Percentiles rank a stretch among this genome's conserved stretches.
Evolutionary conservation across 2,797 vertebrate species (phyloP).

Genomic region (Chanos chanos): DNA sequence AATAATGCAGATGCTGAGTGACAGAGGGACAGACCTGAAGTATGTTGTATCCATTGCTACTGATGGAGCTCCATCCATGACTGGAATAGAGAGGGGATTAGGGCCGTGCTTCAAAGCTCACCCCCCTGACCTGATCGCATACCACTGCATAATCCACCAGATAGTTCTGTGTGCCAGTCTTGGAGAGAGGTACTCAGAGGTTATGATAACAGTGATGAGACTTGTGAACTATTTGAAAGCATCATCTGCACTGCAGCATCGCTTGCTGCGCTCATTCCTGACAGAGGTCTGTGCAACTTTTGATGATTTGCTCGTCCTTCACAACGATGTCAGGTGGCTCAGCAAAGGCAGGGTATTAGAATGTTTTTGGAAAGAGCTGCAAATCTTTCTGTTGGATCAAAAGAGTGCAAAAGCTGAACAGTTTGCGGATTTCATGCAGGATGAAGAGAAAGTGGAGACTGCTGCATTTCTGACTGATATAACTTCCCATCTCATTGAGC

Average conservation of each 20-base stretch:
- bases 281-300: slow-evolving; percentile 7
- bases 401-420: too few relatives aligned
- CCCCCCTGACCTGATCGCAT: not conserved
- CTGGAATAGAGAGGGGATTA: slow-evolving; percentile 10
- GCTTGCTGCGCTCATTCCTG: not conserved
- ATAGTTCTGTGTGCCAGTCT: slow-evolving; percentile 15
- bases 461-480: too few relatives aligned
- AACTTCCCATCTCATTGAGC: too few relatives aligned
- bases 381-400: too few relatives aligned
- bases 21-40: slow-evolving; percentile 12
- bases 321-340: slow-evolving; percentile 11
- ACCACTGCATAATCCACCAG: slow-evolving; percentile 23
- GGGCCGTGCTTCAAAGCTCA: slow-evolving; percentile 6
- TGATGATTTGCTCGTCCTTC: slow-evolving; percentile 15
- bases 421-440: too few relatives aligned
- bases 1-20: slow-evolving; percentile 1
- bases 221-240: slow-evolving; percentile 15
- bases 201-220: slow-evolving; percentile 15
- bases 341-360: not conserved
- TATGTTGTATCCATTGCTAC: slow-evolving; percentile 7
- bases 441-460: too few relatives aligned
- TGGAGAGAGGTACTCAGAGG: slow-evolving; percentile 14
- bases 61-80: slow-evolving; percentile 15
- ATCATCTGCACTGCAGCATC: slow-evolving; percentile 12
- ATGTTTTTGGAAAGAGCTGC: not conserved